Conservation (phyloP, 2,113 vertebrate species). For the Emydocephalus ijimae region DNA sequence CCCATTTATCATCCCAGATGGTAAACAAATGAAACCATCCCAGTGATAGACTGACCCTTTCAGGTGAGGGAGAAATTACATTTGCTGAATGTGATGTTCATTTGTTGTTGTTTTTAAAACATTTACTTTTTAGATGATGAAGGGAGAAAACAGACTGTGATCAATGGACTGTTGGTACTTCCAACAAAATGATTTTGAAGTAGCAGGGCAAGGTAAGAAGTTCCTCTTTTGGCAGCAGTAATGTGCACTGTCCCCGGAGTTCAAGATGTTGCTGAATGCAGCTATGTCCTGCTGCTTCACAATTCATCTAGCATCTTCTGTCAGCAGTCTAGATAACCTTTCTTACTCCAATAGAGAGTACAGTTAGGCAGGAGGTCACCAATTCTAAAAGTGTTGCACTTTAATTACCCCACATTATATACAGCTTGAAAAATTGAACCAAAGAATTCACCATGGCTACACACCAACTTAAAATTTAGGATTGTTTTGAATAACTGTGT, state of each 20-base stretch:
- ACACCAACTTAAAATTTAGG: neutral
- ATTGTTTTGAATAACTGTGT: constrained; percentile 25
- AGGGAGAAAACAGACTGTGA: neutral
- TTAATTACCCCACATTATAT: rapidly evolving
- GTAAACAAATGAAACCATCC: neutral
- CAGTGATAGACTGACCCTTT: neutral
- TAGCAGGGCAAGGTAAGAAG: neutral
- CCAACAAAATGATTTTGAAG: neutral
- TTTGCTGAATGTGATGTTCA: neutral
- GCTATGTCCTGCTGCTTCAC: neutral
- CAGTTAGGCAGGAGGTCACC: neutral
- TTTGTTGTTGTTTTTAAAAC: neutral
- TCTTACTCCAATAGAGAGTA: neutral
- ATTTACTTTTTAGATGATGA: neutral
- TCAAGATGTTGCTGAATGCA: rapidly evolving
- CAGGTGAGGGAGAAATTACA: neutral
- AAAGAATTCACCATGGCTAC: neutral
- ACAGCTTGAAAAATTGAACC: neutral
- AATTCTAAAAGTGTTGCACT: neutral
- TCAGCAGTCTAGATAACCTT: neutral
- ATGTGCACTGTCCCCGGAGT: rapidly evolving
- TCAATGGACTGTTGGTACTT: neutral
- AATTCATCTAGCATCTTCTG: neutral
- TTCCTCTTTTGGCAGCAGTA: neutral
- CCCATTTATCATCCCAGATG: neutral